Percentiles rank a stretch among this genome's conserved stretches.
Conservation (phyloP, 2,113 vertebrate species). For the Peromyscus maniculatus region DNA sequence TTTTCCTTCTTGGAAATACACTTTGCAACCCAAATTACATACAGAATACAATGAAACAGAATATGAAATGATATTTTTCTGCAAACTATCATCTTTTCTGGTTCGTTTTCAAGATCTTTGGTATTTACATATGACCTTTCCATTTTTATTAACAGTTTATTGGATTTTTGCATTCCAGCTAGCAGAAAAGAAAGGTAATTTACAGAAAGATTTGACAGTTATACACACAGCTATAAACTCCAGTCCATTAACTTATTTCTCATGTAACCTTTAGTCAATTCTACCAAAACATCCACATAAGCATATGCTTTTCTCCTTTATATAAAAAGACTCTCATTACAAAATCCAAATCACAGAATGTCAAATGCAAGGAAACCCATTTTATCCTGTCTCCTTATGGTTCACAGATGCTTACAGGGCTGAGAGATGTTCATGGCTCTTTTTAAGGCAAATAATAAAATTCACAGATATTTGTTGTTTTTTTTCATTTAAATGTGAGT, state of each 20-base stretch:
- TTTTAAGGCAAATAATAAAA: constrained; percentile 54
- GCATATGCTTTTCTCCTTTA: constrained; percentile 80
- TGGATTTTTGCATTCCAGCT: constrained; percentile 88
- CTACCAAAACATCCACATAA: constrained; percentile 83
- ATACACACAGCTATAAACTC: constrained; percentile 88
- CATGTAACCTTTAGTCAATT: constrained; percentile 86
- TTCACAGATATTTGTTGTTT: constrained; percentile 55
- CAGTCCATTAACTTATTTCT: constrained; percentile 88
- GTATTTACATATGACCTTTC: constrained; percentile 91
- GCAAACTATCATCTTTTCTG: constrained; percentile 84
- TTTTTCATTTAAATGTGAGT: constrained; percentile 17
- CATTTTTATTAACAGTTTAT: constrained; percentile 91
- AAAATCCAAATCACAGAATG: constrained; percentile 72
- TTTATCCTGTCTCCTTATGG: constrained; percentile 66
- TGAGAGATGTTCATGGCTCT: constrained; percentile 4
- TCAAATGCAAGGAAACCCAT: constrained; percentile 74
- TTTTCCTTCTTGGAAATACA: constrained; percentile 59
- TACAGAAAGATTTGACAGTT: constrained; percentile 90
- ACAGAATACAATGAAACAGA: constrained; percentile 82
- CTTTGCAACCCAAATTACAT: constrained; percentile 66
- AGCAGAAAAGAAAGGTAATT: constrained; percentile 89
- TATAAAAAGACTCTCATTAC: constrained; percentile 67
- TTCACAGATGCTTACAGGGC: constrained; percentile 39
- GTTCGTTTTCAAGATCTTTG: constrained; percentile 87
- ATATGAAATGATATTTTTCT: constrained; percentile 84